A percentile compares a stretch with the other conserved stretches of the same genome.
phyloP scores from a whole-genome alignment of 2,888 invertebrate species.

The Leptopterna dolabrata region DNA sequence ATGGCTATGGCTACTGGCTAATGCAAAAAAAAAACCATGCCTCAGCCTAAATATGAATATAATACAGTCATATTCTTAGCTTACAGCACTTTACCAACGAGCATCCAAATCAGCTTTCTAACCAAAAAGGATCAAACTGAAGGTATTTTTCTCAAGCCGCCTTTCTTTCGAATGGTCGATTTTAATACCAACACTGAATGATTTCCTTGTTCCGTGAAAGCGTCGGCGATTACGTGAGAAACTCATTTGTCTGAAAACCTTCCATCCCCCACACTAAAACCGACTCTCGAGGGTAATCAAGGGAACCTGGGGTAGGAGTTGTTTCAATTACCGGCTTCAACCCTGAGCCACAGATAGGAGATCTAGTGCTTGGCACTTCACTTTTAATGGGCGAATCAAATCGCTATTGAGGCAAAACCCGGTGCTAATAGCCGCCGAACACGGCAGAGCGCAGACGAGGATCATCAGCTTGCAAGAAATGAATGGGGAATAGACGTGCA shows the following conservation, averaged over 20 bases:
- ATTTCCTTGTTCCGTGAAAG: not conserved
- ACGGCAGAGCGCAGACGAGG: not conserved
- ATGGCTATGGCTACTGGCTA: no score
- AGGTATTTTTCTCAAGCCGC: not conserved
- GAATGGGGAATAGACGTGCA: no score
- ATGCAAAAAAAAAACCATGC: no score
- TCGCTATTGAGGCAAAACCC: slow-evolving; percentile 1
- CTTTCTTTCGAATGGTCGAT: not conserved
- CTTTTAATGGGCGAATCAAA: slow-evolving; percentile 47
- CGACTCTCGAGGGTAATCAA: not conserved
- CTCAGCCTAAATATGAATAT: no score
- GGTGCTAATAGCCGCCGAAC: not conserved
- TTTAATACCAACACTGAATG: not conserved
- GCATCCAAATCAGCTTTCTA: no score
- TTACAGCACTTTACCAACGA: no score
- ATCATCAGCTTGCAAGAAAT: not conserved
- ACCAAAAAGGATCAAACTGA: no score
- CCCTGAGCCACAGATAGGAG: not conserved
- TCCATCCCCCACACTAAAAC: not conserved
- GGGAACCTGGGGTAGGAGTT: not conserved
- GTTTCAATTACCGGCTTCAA: slow-evolving; percentile 35
- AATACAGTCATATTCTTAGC: no score
- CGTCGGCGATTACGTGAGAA: not conserved
- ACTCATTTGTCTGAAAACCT: not conserved
- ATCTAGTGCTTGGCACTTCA: slow-evolving; percentile 54